Conservation (phyloP, 2,888 invertebrate genomes). For the Drosophila setosimentum region DNA sequence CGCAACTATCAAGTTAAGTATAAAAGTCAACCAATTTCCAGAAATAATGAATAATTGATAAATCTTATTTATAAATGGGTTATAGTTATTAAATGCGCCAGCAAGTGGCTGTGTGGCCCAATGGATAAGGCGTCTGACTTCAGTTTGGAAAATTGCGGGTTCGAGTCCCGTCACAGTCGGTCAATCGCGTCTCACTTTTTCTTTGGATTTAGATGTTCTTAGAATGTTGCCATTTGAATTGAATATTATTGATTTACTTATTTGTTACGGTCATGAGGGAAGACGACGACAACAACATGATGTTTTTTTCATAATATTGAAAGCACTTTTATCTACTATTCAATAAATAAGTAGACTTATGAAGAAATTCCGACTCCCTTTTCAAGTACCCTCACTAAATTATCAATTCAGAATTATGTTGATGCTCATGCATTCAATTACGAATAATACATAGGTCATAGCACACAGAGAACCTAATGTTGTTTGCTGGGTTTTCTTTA, state of each 20-base stretch:
- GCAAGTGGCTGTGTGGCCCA: constrained; percentile 7
- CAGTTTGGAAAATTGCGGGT: constrained; percentile 37
- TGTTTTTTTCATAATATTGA: background rate
- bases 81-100: background rate
- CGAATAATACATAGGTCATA: background rate
- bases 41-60: background rate
- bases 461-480: background rate
- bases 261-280: background rate
- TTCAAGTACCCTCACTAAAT: background rate
- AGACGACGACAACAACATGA: background rate
- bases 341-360: background rate
- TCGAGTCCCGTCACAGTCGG: constrained; percentile 40
- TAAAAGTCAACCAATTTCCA: background rate
- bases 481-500: background rate
- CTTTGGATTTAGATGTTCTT: no score
- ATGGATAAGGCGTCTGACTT: constrained; percentile 42
- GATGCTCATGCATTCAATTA: background rate
- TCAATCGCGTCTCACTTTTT: constrained; percentile 11
- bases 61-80: background rate
- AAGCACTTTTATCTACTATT: background rate
- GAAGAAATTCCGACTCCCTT: background rate
- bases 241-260: background rate
- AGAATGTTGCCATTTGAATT: background rate
- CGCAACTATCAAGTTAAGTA: background rate
- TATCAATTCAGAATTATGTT: background rate